Base-by-base conservation (phyloP, 2,888 invertebrate genomes). In the Aplocera efformata region DNA sequence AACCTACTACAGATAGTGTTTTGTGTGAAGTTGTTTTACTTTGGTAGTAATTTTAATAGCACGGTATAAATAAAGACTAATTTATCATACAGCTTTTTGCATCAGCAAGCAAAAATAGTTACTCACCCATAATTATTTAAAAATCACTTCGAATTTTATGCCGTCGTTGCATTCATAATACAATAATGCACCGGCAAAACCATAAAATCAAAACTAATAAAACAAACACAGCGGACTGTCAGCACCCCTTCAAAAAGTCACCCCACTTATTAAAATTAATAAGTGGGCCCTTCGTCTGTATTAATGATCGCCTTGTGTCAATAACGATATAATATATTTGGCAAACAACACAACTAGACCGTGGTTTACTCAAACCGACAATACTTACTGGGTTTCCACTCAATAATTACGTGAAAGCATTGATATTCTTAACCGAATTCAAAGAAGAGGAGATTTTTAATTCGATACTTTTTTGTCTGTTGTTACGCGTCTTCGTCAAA, bases 191-290 rank as follows among this genome's bases (percentile, higher is more conserved):
- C 48, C 48, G 41, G 46, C 46, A 56, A 76, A 69, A 69, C 70
- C 72, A 80, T 82, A 80, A 83, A 85, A 86, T 83, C 85, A 78
- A 73, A 77, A 78, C 80, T 74, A 75, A 79, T 79, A 80, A 80
- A 84, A 77, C 78, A 79, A 74, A 72, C 72, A 59, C 53, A 48
- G 58, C 62, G 56, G 51, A 60, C 68, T 73, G 78, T 78, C 73
- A 70, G 69, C 73, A 58, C 72, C 78, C 79, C 81, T 72, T 70
- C 63, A 67, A 63, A 71, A 58, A 72, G 72, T 78, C 81, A 78
- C 84, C 85, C 85, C 72, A 79, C 79, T 85, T 86, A 86, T 86
- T 84, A 86, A 88, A 85, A 85, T 88, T 86, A 88, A 88, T 86
- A 88, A 86, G 80, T 78, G 79, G 73, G 82, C 78, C 79, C 82